Percentiles rank a stretch among this genome's conserved stretches.
These are phyloP conservation scores for Prionchulus punctatus DNA, from an alignment of 2,888 invertebrate genomes.

Conservation along the genomic window DNA sequence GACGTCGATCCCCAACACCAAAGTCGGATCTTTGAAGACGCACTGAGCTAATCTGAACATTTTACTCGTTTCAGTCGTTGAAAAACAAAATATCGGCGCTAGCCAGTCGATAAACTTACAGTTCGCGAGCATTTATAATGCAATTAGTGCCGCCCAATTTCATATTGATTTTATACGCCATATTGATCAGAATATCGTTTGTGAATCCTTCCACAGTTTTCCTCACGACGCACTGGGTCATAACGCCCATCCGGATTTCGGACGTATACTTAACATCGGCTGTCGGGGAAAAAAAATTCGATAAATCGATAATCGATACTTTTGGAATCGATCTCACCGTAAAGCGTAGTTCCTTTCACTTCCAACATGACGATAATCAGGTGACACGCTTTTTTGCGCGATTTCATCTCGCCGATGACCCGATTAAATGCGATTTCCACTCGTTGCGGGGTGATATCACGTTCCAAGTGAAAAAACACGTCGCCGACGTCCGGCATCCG, in stretches of 20 bases:
- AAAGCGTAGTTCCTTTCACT: slow-evolving; percentile 24
- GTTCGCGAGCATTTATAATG: slow-evolving; percentile 23
- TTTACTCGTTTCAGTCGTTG: too few species aligned
- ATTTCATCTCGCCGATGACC: slow-evolving; percentile 44
- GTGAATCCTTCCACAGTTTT: slow-evolving; percentile 30
- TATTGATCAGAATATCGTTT: slow-evolving; percentile 41
- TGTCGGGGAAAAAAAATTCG: too few species aligned
- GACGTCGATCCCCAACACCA: slow-evolving; percentile 73
- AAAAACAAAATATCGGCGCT: too few species aligned
- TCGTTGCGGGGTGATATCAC: slow-evolving; percentile 17
- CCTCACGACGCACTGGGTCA: slow-evolving; percentile 34
- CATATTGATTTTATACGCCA: slow-evolving; percentile 44
- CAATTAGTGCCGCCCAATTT: slow-evolving; percentile 72
- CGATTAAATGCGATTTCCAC: slow-evolving; percentile 50
- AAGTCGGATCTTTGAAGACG: slow-evolving; percentile 41
- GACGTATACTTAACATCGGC: slow-evolving; percentile 40
- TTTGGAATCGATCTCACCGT: too few species aligned
- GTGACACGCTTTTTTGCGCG: slow-evolving; percentile 34
- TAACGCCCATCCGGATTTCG: slow-evolving; percentile 23
- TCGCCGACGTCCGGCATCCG: slow-evolving; percentile 24
- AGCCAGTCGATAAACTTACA: slow-evolving; percentile 6
- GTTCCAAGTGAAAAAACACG: slow-evolving; percentile 11
- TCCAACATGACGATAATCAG: slow-evolving; percentile 38
- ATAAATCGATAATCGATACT: too few species aligned
- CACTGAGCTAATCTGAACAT: slow-evolving; percentile 12